Conservation (phyloP, 2,888 invertebrate species). For the Oligia latruncula region DNA sequence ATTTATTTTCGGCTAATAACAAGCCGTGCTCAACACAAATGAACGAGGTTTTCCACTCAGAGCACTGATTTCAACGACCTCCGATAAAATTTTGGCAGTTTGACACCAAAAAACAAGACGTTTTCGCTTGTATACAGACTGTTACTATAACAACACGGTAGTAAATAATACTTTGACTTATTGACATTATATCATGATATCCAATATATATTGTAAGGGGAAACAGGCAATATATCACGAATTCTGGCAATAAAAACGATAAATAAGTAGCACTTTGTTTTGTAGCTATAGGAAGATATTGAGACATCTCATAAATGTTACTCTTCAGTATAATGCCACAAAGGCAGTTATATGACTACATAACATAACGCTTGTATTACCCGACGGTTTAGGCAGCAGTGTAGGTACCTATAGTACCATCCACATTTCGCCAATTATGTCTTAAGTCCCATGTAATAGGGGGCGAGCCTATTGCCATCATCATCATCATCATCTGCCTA, state of each 20-base stretch:
- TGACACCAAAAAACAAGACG: slow-evolving; percentile 2
- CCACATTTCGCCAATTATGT: background rate
- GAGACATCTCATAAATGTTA: slow-evolving; percentile 32
- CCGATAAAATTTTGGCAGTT: slow-evolving; percentile 21
- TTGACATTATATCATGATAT: slow-evolving; percentile 43
- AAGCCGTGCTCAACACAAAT: background rate
- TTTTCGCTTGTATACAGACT: background rate
- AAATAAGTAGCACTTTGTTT: slow-evolving; percentile 56
- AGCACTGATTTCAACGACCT: background rate
- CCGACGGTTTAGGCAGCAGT: background rate
- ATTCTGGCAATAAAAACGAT: slow-evolving; percentile 61
- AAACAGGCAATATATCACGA: slow-evolving; percentile 48
- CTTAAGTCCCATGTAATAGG: background rate
- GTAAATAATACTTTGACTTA: slow-evolving; percentile 48
- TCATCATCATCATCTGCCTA: no score
- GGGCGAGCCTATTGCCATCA: background rate
- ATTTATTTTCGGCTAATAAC: slow-evolving; percentile 12
- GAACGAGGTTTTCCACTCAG: background rate
- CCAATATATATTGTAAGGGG: slow-evolving; percentile 40
- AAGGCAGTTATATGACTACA: background rate
- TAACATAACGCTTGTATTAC: background rate
- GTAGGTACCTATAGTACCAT: background rate
- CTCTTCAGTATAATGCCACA: slow-evolving; percentile 5
- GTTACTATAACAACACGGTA: slow-evolving; percentile 19
- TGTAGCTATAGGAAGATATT: slow-evolving; percentile 36